Base-by-base conservation (phyloP, 2,888 invertebrate genomes). In the Digitonthophagus gazella region DNA sequence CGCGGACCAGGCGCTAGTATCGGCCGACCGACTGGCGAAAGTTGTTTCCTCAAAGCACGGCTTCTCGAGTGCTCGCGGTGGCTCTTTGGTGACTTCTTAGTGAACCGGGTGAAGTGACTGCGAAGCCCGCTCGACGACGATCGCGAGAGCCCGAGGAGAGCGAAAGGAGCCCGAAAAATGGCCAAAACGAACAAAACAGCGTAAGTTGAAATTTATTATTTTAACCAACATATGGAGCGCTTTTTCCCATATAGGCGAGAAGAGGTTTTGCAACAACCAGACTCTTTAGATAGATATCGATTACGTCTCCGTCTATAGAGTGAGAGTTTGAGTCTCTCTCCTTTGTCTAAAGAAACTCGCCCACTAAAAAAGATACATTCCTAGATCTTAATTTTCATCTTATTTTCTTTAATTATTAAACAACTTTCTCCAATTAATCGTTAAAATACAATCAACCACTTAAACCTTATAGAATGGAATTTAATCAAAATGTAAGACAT, bases 371-470 rank as follows among this genome's bases (percentile, higher is more conserved):
- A n/a, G n/a, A n/a, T n/a, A n/a, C n/a, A n/a, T n/a, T n/a, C n/a
- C n/a, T n/a, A n/a, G n/a, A n/a, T n/a, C n/a, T n/a, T n/a, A n/a
- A n/a, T n/a, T n/a, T n/a, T n/a, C n/a, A n/a, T n/a, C n/a, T n/a
- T n/a, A n/a, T n/a, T n/a, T n/a, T n/a, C n/a, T n/a, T n/a, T n/a
- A n/a, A n/a, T n/a, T n/a, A n/a, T n/a, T n/a, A n/a, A n/a, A n/a
- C n/a, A n/a, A n/a, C n/a, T n/a, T n/a, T n/a, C n/a, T n/a, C n/a
- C n/a, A n/a, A n/a, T n/a, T n/a, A n/a, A n/a, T n/a, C n/a, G n/a
- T n/a, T n/a, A n/a, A n/a, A n/a, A n/a, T n/a, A n/a, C n/a, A n/a
- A 58, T 66, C 28, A 28, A 15, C 28, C 15, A 44, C 58, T 66
- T n/a, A n/a, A n/a, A n/a, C n/a, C n/a, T n/a, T n/a, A n/a, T n/a